Evolutionary conservation across 2,113 vertebrate genomes (phyloP).

Genomic region (Setophaga coronata): DNA sequence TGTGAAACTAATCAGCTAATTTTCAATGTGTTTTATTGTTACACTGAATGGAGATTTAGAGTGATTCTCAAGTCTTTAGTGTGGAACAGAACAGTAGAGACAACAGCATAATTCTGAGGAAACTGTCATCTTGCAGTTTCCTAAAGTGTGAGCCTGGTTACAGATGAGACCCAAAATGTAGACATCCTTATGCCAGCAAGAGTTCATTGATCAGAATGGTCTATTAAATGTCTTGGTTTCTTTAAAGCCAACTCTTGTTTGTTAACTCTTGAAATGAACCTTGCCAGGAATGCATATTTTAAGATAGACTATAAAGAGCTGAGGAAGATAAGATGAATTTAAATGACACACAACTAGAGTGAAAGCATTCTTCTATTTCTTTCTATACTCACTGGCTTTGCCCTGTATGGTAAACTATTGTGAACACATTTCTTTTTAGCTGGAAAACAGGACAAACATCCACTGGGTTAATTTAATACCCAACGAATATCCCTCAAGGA

Average conservation of each 20-base stretch:
- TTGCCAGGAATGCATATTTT: neutral
- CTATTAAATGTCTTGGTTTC: neutral
- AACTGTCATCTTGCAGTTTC: neutral
- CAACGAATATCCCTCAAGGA: conserved; percentile 42
- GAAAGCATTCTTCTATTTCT: neutral
- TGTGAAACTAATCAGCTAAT: neutral
- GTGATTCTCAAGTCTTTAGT: neutral
- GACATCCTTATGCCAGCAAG: neutral
- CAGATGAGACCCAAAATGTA: neutral
- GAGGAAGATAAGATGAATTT: neutral
- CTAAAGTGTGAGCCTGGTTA: neutral
- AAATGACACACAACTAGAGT: neutral
- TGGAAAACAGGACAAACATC: conserved; percentile 20
- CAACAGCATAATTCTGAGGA: neutral
- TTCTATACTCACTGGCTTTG: neutral
- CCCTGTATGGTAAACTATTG: neutral
- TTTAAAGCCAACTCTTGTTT: neutral
- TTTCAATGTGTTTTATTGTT: neutral
- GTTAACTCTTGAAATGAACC: neutral
- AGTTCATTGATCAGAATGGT: neutral
- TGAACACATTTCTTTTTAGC: neutral
- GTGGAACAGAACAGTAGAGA: neutral
- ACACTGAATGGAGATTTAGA: neutral
- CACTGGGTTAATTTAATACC: conserved; percentile 56
- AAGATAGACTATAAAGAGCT: neutral